A percentile compares a stretch with the other conserved stretches of the same genome.
These are phyloP conservation scores for Lasioglossum calceatum DNA, from an alignment of 2,888 invertebrate species.

Conservation along the genomic window DNA sequence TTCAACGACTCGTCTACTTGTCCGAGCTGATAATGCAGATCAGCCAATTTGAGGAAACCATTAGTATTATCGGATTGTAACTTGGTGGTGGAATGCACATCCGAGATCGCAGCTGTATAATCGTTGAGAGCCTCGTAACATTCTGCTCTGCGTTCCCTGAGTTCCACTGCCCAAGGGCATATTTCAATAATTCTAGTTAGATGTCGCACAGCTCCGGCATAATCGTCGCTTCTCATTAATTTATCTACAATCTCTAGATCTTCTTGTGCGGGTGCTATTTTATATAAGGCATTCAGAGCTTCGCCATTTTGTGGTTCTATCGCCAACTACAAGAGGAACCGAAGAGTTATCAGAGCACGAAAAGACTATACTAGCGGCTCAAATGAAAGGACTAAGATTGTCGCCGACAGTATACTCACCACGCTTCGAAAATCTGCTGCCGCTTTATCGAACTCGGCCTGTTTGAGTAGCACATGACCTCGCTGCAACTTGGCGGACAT, in stretches of 20 bases:
- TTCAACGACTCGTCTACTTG: conserved; percentile 95
- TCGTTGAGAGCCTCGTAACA: conserved; percentile 92
- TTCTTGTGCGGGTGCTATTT: conserved; percentile 88
- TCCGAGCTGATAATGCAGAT: conserved; percentile 94
- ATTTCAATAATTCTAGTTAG: conserved; percentile 90
- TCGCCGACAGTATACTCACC: conserved; percentile 86
- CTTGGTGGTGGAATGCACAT: conserved; percentile 95
- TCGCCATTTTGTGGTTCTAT: conserved; percentile 92
- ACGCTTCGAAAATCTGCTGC: conserved; percentile 93
- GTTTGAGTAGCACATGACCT: conserved; percentile 95
- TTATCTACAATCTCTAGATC: conserved; percentile 88
- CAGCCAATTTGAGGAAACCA: conserved; percentile 93
- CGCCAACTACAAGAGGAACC: conserved; percentile 85
- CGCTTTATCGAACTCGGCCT: conserved; percentile 93
- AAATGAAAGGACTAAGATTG: background rate
- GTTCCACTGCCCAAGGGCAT: conserved; percentile 95
- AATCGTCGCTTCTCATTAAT: conserved; percentile 86
- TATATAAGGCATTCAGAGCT: conserved; percentile 88
- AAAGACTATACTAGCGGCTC: background rate
- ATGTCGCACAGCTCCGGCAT: conserved; percentile 87
- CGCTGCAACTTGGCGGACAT: conserved; percentile 93
- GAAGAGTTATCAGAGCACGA: background rate
- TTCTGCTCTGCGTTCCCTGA: conserved; percentile 94
- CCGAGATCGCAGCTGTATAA: conserved; percentile 94
- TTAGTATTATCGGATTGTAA: conserved; percentile 96